Conservation (phyloP, 2,797 vertebrate species). For the Rhincodon typus region DNA sequence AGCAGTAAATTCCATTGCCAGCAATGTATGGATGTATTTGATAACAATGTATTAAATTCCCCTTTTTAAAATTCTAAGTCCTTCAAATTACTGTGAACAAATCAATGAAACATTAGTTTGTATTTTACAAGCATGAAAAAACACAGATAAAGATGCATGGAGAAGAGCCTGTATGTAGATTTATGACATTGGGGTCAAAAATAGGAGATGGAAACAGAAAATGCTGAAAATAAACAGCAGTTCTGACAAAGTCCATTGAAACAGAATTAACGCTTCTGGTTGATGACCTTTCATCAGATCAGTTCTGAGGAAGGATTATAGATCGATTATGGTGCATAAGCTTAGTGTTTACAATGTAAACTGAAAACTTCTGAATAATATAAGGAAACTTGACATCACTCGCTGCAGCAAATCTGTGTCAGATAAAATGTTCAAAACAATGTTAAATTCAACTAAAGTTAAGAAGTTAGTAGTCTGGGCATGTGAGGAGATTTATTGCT, state of each 20-base stretch:
- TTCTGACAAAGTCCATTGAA: neutral
- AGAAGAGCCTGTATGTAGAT: neutral
- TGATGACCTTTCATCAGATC: too few species aligned
- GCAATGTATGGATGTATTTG: neutral
- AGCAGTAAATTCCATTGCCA: neutral
- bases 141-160: neutral
- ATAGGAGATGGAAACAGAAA: neutral
- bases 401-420: neutral
- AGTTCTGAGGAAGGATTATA: neutral
- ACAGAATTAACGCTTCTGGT: too few species aligned
- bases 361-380: neutral
- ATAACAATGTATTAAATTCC: neutral
- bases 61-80: neutral
- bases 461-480: neutral
- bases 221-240: neutral
- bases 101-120: neutral
- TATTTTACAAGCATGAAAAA: neutral
- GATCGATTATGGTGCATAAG: neutral
- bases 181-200: neutral
- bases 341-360: neutral
- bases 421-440: neutral
- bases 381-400: neutral
- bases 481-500: neutral
- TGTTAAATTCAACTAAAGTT: neutral
- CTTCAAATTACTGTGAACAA: neutral